Evolutionary conservation across 1,140 invertebrate genomes (phyloP), one percentile per base, ranked within the genome.

Genomic region (Callitettix versicolor): DNA sequence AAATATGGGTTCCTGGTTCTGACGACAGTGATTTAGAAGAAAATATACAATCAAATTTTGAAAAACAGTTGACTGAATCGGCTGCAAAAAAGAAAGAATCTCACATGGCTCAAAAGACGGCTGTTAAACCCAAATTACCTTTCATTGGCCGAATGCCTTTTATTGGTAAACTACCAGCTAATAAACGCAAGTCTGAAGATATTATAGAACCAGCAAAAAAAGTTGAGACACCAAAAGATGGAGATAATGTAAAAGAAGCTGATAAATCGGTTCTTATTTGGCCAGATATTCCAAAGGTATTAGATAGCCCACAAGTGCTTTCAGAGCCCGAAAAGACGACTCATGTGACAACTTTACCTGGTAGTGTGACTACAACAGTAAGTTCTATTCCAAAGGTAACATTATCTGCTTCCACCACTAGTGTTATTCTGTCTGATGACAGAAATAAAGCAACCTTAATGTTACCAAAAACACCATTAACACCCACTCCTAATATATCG

Each of bases 101-200:
- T 12, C 22, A 49, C 14, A 26, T 15, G 14, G 21, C 24, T 11
- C 5, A 26, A 2, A 49, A 26, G 21, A 49, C 1, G n/a, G 22
- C 22, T n/a, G 11, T 12, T n/a, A 49, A 49, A 26, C 21, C 47
- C 1, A 49, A 30, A 30, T 30, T 49, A 11, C 47, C 47, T 1
- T 49, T 49, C 14, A 49, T 49, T 33, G 47, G 47, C 3, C 22
- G 47, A 49, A 49, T 49, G 47, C 47, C 47, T 5, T 49, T 49
- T 30, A 33, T 49, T 2, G n/a, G 33, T n/a, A 49, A 26, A 33
- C 11, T 30, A 26, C 15, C 30, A 1, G 24, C 24, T n/a, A 49
- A n/a, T 21, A 49, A 49, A 33, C 7, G 17, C 5, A 26, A 49
- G 24, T 26, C 17, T 49, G 47, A 49, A 14, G 17, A 14, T 40